phyloP scores from a whole-genome alignment of 2,113 vertebrate genomes.

The Poecilia latipinna region DNA sequence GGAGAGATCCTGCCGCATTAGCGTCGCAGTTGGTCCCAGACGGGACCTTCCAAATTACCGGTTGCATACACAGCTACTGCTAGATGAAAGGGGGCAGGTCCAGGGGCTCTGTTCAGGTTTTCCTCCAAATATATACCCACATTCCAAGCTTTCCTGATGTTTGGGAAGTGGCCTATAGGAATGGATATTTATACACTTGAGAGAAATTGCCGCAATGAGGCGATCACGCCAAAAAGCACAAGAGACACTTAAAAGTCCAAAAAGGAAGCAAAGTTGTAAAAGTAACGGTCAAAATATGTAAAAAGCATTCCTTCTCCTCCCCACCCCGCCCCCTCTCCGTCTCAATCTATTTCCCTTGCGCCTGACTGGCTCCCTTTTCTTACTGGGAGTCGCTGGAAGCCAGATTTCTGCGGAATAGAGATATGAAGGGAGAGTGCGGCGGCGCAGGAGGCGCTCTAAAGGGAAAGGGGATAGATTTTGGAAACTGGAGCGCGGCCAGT shows the following conservation, averaged over 20 bases:
- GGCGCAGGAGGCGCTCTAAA: conserved; percentile 66
- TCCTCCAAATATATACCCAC: neutral
- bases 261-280: conserved; percentile 70
- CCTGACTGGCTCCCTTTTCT: conserved; percentile 72
- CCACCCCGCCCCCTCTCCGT: conserved; percentile 47
- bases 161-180: neutral
- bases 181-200: conserved; percentile 13
- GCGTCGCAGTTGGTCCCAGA: conserved; percentile 79
- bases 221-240: conserved; percentile 28
- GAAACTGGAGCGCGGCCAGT: conserved; percentile 76
- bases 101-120: conserved; percentile 24
- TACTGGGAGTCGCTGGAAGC: conserved; percentile 72
- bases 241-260: conserved; percentile 29
- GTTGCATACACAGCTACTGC: conserved; percentile 75
- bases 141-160: neutral
- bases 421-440: conserved; percentile 60
- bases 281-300: conserved; percentile 71
- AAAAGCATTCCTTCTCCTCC: conserved; percentile 58
- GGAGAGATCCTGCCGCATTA: conserved; percentile 79
- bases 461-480: conserved; percentile 60
- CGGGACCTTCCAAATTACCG: conserved; percentile 85
- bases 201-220: conserved; percentile 35
- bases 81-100: conserved; percentile 78
- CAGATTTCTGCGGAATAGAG: conserved; percentile 81
- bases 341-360: conserved; percentile 68